Evolutionary conservation across 2,888 invertebrate genomes (phyloP), one percentile per base, ranked within the genome.

Genomic region (Dryococelus australis): DNA sequence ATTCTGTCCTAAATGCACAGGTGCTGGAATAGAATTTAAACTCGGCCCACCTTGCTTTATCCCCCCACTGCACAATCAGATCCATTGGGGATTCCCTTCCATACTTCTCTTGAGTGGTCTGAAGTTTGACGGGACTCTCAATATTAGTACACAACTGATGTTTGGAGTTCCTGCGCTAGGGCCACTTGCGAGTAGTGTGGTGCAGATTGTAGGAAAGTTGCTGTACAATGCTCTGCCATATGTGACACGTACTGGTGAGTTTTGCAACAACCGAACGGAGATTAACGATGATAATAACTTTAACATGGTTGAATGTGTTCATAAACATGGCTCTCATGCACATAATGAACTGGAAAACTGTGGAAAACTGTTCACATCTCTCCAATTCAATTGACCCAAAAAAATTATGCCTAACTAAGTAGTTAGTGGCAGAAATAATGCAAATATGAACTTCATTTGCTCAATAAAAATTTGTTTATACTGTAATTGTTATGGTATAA

Each of bases 311-410:
- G 28, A 24, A 28, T 83, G 12, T 35, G 83, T 28, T 28, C 5
- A 83, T 10, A 27, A 83, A 83, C 27, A 83, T 83, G 83, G 26
- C 35, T 83, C 83, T 24, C 83, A 35, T 35, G 35, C 35, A 35
- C 35, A 83, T 83, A 27, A 83, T 83, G 83, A 83, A 83, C 83
- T 83, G 20, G 24, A 28, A 4, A 83, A 28, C 24, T 20, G 83
- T 83, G 83, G 83, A 43, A 83, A 28, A 83, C 28, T 35, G 28
- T 83, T 83, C 28, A 83, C 12, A 0, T 9, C 83, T 35, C 6
- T 20, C 83, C 35, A 83, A 28, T 9, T 35, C 35, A 35, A 35
- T 35, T 4, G 4, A 35, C 35, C 35, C 83, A 83, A 83, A 83
- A 27, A 4, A 27, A 83, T 13, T 35, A 27, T 8, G 83, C 83